Base-by-base conservation (phyloP, 2,113 vertebrate genomes). In the Callipepla squamata region DNA sequence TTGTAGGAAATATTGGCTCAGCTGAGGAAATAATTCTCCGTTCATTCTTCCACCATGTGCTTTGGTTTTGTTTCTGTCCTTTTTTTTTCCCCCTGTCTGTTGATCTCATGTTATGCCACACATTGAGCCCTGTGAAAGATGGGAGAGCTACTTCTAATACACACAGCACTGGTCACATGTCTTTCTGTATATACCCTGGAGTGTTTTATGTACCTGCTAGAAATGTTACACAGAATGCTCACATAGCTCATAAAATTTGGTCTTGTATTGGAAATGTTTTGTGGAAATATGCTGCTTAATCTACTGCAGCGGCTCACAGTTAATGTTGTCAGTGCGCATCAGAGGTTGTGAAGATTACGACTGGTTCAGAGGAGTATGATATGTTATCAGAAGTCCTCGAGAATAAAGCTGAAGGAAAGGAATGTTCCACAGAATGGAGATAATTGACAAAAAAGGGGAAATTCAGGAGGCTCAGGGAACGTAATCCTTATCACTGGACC, bases 1-100 rank as follows among this genome's bases (percentile, higher is more conserved):
- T 76, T 92, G 89, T 96, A 95, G 95, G 93, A 97, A 96, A 96
- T 93, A 94, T 23, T 86, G 91, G 86, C 88, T 94, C 90, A 81
- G 83, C 85, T 34, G 89, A 92, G 96, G 91, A 95, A 96, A 96
- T 89, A 85, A 97, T 90, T 92, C 92, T 82, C 90, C 65, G 84
- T 68, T 95, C 91, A 68, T 83, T 94, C 82, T 91, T 90, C 76
- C 48, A 94, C 85, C 7, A 3, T 75, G 62, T 70, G 76, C 83
- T 89, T 80, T 87, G 63, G 6, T 6, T 75, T 36, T 57, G 30
- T 72, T 80, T 51, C 25, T 51, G 6, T 34, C n/a, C 25, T 7
- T 73, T 12, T 70, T 15, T 7, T 4, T 32, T 17, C 9, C 3
- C 32, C 32, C 7, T 14, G 15, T 75, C 6, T 87, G 57, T 76